Evolutionary conservation across 2,797 vertebrate species (phyloP), one percentile per base, ranked within the genome.

Genomic region (Pachyuromys duprasi): DNA sequence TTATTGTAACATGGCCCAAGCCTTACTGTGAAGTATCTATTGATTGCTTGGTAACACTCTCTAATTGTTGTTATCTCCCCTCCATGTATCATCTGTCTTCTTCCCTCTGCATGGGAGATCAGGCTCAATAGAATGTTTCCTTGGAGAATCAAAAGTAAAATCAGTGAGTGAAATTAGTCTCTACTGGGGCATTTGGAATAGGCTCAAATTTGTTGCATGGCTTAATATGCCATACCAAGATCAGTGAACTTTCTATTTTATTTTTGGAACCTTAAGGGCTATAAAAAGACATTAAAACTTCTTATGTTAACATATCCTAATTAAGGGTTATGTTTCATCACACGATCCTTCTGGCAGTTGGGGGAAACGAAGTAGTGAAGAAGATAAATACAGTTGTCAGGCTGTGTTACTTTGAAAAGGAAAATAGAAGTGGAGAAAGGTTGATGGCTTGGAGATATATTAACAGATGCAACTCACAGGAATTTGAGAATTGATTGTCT

Each of bases 81-180:
- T 49, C 57, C 36, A 92, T 89, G 90, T 84, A 90, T 39, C 93
- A 2, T 95, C 22, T 90, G 28, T 93, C n/a, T 15, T 42, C 20
- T 67, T 45, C 26, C 74, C 4, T 26, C 15, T 78, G 1, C 28
- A 36, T 8, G 42, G n/a, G 60, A 93, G 15, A 22, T 45, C 62
- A 78, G 83, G 39, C 36, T 60, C 62, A 79, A 4, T 2, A 70
- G 42, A 39, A 0, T 49, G 17, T 67, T 62, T 49, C 17, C 26
- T 11, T 75, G 1, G 1, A 31, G 49, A 26, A 83, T 26, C 28
- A 86, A 31, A 87, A 96, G 78, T 69, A 93, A 89, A 79, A 86
- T 55, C 45, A 22, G 14, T 31, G 82, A 81, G 8, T 80, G 1
- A 67, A 91, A 26, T 76, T 0, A 80, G 24, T 74, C 14, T 76